phyloP scores from a whole-genome alignment of 1,140 invertebrate genomes.

The Drosophila kikkawai region DNA sequence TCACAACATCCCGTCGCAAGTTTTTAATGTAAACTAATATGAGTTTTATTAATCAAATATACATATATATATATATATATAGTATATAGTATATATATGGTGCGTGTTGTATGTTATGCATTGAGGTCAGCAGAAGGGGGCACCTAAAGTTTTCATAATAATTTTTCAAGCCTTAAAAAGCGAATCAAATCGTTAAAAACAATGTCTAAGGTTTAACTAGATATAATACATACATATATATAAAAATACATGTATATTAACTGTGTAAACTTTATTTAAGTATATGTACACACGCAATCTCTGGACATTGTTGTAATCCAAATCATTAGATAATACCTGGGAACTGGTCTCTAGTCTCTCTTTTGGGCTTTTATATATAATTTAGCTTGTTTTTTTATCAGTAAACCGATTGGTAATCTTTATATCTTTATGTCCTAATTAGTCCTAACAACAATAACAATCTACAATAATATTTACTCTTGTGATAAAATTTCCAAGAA shows the following conservation, averaged over 20 bases:
- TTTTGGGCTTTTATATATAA: neutral
- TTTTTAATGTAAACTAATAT: conserved; percentile 49
- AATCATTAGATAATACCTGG: conserved; percentile 28
- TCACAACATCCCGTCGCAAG: conserved; percentile 36
- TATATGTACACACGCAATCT: conserved; percentile 12
- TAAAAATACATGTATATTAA: neutral
- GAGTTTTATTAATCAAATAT: conserved; percentile 44
- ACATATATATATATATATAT: conserved; percentile 15
- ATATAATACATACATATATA: conserved; percentile 1
- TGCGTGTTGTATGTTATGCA: conserved; percentile 41
- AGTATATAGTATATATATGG: conserved; percentile 3
- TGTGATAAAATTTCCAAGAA: conserved; percentile 19
- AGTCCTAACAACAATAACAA: conserved; percentile 10
- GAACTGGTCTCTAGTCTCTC: neutral
- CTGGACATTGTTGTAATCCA: conserved; percentile 19
- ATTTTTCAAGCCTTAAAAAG: conserved; percentile 27
- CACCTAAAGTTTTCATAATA: conserved; percentile 26
- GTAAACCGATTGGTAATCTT: conserved; percentile 34
- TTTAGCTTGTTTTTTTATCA: conserved; percentile 3
- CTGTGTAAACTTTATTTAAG: neutral
- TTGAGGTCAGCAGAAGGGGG: conserved; percentile 38
- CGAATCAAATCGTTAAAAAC: conserved; percentile 7
- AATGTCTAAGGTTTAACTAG: conserved; percentile 12
- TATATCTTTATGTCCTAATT: conserved; percentile 37
- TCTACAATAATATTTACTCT: conserved; percentile 21